Evolutionary conservation across 2,888 invertebrate species (phyloP).

Genomic region (Steinernema hermaphroditum): DNA sequence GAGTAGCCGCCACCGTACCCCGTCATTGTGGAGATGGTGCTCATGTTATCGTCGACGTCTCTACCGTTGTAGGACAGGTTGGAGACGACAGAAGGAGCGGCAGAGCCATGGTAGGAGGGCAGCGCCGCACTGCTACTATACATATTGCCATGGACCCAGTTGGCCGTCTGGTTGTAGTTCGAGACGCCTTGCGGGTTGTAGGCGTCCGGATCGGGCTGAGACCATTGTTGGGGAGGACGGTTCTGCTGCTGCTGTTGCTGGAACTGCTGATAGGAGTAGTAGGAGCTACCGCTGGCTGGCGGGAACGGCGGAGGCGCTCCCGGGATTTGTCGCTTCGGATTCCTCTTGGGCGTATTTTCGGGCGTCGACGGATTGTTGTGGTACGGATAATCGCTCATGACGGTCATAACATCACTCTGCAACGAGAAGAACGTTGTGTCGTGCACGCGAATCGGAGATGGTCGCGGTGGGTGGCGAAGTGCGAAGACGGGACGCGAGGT

Average conservation of each 20-base stretch:
- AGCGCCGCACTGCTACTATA: conserved; percentile 13
- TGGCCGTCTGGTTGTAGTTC: conserved; percentile 12
- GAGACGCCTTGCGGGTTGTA: conserved; percentile 5
- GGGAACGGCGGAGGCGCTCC: too few relatives aligned
- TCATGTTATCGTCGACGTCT: background rate
- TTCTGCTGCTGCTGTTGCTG: background rate
- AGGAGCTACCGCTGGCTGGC: background rate
- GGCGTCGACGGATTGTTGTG: background rate
- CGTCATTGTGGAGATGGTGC: background rate
- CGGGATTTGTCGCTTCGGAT: background rate
- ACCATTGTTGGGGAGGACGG: background rate
- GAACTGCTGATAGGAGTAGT: background rate
- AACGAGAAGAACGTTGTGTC: too few relatives aligned
- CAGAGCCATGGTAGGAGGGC: conserved; percentile 11
- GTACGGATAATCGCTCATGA: background rate
- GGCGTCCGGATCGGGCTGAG: conserved; percentile 11
- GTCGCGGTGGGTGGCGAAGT: background rate
- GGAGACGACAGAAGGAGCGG: background rate
- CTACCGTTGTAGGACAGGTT: background rate
- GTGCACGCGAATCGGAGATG: too few relatives aligned
- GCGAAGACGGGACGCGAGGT: background rate
- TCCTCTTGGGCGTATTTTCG: background rate
- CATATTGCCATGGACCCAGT: conserved; percentile 6
- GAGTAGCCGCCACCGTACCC: background rate
- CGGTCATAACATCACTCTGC: conserved; percentile 11